phyloP scores from a whole-genome alignment of 2,113 vertebrate genomes.

The Smithornis capensis region DNA sequence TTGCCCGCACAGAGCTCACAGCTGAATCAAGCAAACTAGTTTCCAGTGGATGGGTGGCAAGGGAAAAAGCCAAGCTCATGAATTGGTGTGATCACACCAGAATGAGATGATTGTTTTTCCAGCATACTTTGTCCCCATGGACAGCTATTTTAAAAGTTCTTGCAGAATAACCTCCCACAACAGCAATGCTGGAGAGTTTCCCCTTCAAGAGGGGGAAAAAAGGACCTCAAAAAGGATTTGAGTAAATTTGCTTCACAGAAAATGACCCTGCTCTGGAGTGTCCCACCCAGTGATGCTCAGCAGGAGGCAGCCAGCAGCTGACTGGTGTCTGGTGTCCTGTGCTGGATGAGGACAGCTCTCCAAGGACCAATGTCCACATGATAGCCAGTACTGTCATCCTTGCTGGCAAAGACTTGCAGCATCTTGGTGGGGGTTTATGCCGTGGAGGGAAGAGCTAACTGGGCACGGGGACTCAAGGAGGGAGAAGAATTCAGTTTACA shows the following conservation, averaged over 20 bases:
- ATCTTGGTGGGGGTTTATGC: neutral
- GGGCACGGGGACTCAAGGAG: neutral
- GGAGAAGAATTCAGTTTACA: neutral
- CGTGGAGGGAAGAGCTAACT: neutral
- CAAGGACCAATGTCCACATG: fast-evolving
- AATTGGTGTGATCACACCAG: neutral
- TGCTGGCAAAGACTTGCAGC: neutral
- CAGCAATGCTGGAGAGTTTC: neutral
- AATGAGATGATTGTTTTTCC: neutral
- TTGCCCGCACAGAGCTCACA: neutral
- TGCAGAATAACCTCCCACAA: conserved; percentile 10
- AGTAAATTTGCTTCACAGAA: neutral
- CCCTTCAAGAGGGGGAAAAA: neutral
- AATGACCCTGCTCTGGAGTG: neutral
- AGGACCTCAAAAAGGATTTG: neutral
- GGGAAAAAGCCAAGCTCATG: neutral
- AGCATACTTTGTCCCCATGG: neutral
- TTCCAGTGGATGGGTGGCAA: neutral
- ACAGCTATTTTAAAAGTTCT: neutral
- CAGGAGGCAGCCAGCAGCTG: neutral
- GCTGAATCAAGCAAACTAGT: neutral
- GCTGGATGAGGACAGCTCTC: neutral
- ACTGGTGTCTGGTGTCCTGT: neutral
- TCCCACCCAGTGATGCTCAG: neutral
- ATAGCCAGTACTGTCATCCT: neutral